phyloP scores from a whole-genome alignment of 2,888 invertebrate genomes.

The Acronicta alni region DNA sequence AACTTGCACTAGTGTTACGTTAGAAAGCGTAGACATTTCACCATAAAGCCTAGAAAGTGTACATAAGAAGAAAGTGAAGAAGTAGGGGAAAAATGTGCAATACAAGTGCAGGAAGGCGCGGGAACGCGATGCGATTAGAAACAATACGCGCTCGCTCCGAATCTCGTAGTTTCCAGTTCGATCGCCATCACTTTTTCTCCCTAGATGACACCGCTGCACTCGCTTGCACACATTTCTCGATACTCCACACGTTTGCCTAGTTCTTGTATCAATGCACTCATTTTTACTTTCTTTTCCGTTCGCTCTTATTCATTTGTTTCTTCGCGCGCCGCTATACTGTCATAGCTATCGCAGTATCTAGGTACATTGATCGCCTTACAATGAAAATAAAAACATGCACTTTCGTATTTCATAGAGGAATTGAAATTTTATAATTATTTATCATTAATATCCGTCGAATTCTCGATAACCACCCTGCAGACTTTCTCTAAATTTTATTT shows the following conservation, averaged over 20 bases:
- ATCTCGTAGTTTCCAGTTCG: slow-evolving; percentile 77
- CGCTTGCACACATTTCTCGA: slow-evolving; percentile 78
- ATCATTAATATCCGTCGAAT: slow-evolving; percentile 29
- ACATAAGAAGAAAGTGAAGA: slow-evolving; percentile 88
- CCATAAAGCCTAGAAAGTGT: slow-evolving; percentile 88
- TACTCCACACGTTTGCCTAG: slow-evolving; percentile 80
- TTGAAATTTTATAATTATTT: slow-evolving; percentile 22
- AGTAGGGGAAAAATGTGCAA: slow-evolving; percentile 83
- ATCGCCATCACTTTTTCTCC: slow-evolving; percentile 82
- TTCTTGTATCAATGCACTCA: slow-evolving; percentile 86
- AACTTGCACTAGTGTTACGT: slow-evolving; percentile 87
- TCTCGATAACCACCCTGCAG: slow-evolving; percentile 22
- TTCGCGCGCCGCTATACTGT: slow-evolving; percentile 60
- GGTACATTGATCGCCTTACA: slow-evolving; percentile 47
- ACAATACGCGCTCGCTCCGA: slow-evolving; percentile 75
- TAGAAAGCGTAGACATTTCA: slow-evolving; percentile 87
- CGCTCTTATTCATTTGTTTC: slow-evolving; percentile 83
- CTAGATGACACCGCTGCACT: slow-evolving; percentile 77
- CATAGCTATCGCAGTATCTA: slow-evolving; percentile 49
- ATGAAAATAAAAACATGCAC: slow-evolving; percentile 69
- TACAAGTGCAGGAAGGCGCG: slow-evolving; percentile 75
- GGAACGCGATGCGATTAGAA: slow-evolving; percentile 64
- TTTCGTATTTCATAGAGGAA: slow-evolving; percentile 52
- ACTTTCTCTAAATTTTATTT: slow-evolving; percentile 20
- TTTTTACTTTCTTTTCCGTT: slow-evolving; percentile 89